phyloP scores from a whole-genome alignment of 1,140 invertebrate genomes.

The Apis dorsata region DNA sequence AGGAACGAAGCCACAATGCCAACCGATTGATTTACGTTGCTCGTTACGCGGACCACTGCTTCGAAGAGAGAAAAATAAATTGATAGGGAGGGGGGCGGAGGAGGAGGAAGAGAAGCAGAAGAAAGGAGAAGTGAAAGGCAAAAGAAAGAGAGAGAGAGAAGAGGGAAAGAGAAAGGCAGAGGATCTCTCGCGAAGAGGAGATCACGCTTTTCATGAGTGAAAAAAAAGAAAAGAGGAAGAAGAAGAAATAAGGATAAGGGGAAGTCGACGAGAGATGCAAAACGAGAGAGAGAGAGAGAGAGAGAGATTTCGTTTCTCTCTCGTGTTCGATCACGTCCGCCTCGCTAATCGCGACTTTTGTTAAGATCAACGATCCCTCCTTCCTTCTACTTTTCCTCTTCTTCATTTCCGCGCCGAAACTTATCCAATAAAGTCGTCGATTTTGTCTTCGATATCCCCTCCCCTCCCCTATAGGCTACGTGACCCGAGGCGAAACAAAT shows the following conservation, averaged over 20 bases:
- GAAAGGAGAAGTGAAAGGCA: constrained; percentile 1
- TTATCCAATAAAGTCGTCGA: constrained; percentile 40
- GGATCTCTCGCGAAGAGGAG: constrained; percentile 4
- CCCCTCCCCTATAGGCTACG: neutral
- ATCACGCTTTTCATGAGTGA: constrained; percentile 32
- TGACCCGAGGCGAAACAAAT: constrained; percentile 13
- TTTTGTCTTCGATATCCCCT: constrained; percentile 30
- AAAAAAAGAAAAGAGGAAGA: constrained; percentile 1
- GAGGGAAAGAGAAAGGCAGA: neutral
- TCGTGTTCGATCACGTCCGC: constrained; percentile 46
- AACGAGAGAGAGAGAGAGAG: constrained; percentile 41
- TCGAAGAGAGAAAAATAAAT: constrained; percentile 79
- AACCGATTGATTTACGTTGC: constrained; percentile 81
- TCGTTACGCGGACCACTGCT: constrained; percentile 80
- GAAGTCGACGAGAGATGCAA: constrained; percentile 57
- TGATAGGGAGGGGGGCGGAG: constrained; percentile 71
- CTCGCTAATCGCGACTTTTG: constrained; percentile 58
- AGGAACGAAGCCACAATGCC: constrained; percentile 76
- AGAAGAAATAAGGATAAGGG: neutral
- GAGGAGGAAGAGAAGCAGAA: neutral
- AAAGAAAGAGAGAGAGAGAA: neutral
- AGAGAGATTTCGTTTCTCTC: constrained; percentile 11
- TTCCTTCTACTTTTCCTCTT: constrained; percentile 39
- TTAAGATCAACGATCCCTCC: constrained; percentile 48
- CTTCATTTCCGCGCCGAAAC: constrained; percentile 17